Conservation (phyloP, 2,113 vertebrate species). For the Channa maculata region DNA sequence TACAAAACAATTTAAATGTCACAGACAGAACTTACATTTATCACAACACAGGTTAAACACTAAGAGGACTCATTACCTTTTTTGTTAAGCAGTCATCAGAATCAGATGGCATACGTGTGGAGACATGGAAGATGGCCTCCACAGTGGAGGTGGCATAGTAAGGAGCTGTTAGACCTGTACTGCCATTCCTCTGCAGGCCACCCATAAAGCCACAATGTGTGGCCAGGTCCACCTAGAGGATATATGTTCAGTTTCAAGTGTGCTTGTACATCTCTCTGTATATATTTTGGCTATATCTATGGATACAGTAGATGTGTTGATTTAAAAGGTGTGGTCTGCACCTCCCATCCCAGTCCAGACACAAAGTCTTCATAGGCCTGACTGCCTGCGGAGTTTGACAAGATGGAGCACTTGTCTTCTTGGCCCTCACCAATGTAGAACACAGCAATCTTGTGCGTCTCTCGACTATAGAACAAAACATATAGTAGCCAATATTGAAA, state of each 20-base stretch:
- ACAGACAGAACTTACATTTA: not conserved
- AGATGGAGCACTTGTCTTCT: slow-evolving; percentile 97
- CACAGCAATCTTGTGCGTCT: slow-evolving; percentile 98
- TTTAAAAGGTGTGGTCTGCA: slow-evolving; percentile 60
- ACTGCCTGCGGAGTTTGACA: slow-evolving; percentile 94
- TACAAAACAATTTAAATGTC: not conserved
- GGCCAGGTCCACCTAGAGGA: slow-evolving; percentile 90
- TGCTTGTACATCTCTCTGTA: not conserved
- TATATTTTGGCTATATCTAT: not conserved
- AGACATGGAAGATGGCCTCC: slow-evolving; percentile 98
- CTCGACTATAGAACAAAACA: slow-evolving; percentile 85
- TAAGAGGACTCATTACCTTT: slow-evolving; percentile 85
- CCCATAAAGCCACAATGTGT: slow-evolving; percentile 98
- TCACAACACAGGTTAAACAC: not conserved
- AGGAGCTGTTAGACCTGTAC: slow-evolving; percentile 93
- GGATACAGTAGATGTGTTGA: not conserved
- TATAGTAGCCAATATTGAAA: not conserved
- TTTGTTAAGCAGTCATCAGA: slow-evolving; percentile 96
- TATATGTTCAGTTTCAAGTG: not conserved
- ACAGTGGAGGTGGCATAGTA: slow-evolving; percentile 97
- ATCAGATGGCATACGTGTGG: slow-evolving; percentile 96
- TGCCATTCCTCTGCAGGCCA: slow-evolving; percentile 96
- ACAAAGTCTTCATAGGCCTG: slow-evolving; percentile 97
- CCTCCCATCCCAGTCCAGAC: slow-evolving; percentile 98
- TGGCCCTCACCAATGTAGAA: slow-evolving; percentile 98